Conservation (phyloP, 1,140 invertebrate genomes). For the Drosophila repleta region DNA sequence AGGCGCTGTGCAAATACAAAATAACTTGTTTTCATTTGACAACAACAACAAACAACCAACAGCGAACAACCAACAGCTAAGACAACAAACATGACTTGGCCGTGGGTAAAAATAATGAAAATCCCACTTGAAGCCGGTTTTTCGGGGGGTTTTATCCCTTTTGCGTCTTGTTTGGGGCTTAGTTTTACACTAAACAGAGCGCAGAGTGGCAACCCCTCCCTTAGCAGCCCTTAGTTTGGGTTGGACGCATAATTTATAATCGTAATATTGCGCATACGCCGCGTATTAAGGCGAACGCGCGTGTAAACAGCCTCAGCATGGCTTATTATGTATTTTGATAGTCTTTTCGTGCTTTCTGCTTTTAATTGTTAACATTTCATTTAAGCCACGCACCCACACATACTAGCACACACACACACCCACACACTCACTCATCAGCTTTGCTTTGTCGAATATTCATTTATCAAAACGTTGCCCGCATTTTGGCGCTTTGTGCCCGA, state of each 20-base stretch:
- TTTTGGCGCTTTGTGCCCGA: slow-evolving; percentile 68
- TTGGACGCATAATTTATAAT: slow-evolving; percentile 55
- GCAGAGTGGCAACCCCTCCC: slow-evolving; percentile 20
- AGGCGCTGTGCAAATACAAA: slow-evolving; percentile 67
- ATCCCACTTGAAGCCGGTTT: slow-evolving; percentile 18
- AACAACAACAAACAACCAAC: slow-evolving; percentile 17
- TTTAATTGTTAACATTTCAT: slow-evolving; percentile 83
- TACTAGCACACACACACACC: slow-evolving; percentile 7
- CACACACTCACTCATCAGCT: neutral
- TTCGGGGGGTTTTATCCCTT: slow-evolving; percentile 47
- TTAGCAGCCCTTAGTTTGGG: slow-evolving; percentile 9
- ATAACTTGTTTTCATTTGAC: slow-evolving; percentile 57
- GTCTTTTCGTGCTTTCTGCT: slow-evolving; percentile 72
- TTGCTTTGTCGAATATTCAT: slow-evolving; percentile 60
- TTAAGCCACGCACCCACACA: slow-evolving; percentile 58
- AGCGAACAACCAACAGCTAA: slow-evolving; percentile 14
- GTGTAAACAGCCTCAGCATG: slow-evolving; percentile 35
- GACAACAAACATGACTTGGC: neutral
- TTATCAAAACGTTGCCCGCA: slow-evolving; percentile 79
- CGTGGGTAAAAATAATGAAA: slow-evolving; percentile 62
- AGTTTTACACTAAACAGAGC: slow-evolving; percentile 71
- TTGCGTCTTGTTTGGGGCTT: slow-evolving; percentile 54
- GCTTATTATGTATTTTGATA: slow-evolving; percentile 66
- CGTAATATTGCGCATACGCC: slow-evolving; percentile 68
- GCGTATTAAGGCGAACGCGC: slow-evolving; percentile 31